Base-by-base conservation (phyloP, 2,888 invertebrate species). In the Pristionchus mayeri region DNA sequence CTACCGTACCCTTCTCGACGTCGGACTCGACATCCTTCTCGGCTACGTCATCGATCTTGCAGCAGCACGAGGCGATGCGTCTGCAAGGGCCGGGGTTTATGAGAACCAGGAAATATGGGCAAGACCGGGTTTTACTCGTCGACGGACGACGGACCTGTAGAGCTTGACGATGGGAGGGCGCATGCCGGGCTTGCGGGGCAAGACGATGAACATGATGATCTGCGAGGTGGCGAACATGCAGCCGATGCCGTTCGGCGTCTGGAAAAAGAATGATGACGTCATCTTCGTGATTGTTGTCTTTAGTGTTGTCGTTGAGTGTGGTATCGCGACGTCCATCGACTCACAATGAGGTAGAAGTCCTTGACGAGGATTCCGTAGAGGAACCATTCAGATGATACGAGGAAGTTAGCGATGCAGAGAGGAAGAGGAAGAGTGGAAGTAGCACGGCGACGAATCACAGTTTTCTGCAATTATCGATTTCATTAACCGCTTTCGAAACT, bases 351-450 rank as follows among this genome's bases (percentile, higher is more conserved):
- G 93, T 96, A 96, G 87, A 94, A 93, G 93, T 97, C 96, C 88
- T 95, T 93, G 86, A 96, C 94, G 80, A 96, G 95, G 88, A 96
- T 94, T 34, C 96, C 97, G 93, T 97, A 97, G 0, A 96, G 91
- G 85, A 96, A 94, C 97, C 97, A 97, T 92, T 95, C 95, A 87
- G 95, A 94, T n/a, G 96, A 95, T 21, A 97, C 96, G n/a, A 97
- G 91, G 50, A 96, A 95, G 88, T 96, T 97, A 90, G 96, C 95
- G 78, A 96, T 94, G 91, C 97, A 97, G 86, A 98, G 94, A 9
- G 97, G 96, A 93, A 97, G 96, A 7, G 97, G 97, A 93, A 98
- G 94, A 50, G 95, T 95, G 85, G 96, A 96, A 0, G 97, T 96
- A 93, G 96, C 96, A 93, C 96, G 95, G 27, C 96, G 96, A 92